These are phyloP conservation scores for Euzophera pinguis DNA, from an alignment of 2,888 invertebrate genomes.

Conservation along the genomic window DNA sequence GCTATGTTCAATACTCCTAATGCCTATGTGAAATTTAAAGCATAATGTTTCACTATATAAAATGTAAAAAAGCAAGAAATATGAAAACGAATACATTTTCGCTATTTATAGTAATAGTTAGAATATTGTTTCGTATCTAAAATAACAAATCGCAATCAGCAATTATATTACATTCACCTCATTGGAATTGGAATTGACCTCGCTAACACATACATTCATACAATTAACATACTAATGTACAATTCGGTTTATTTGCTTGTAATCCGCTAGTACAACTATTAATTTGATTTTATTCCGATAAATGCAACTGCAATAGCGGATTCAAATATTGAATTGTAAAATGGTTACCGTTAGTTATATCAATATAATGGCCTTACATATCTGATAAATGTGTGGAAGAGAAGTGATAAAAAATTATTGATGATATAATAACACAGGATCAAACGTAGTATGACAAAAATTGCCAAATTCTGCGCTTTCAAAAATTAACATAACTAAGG, in stretches of 20 bases:
- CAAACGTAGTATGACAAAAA: too few relatives aligned
- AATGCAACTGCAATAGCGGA: conserved; percentile 5
- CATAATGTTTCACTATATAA: too few relatives aligned
- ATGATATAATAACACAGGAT: too few relatives aligned
- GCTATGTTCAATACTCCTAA: too few relatives aligned
- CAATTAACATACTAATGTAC: conserved; percentile 4
- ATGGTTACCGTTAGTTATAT: conserved; percentile 6
- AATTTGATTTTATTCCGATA: conserved; percentile 8
- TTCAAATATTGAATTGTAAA: background rate
- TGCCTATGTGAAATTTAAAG: too few relatives aligned
- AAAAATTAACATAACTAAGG: too few relatives aligned
- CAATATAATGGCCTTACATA: conserved; percentile 2
- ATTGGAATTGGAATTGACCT: background rate
- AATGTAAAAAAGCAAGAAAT: too few relatives aligned
- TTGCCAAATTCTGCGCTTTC: too few relatives aligned
- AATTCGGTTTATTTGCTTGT: conserved; percentile 1
- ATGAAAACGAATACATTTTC: too few relatives aligned
- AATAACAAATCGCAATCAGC: background rate
- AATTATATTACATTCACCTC: background rate
- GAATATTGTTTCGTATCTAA: background rate
- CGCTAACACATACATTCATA: background rate
- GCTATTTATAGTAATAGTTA: background rate
- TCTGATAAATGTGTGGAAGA: too few relatives aligned
- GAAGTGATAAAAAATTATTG: too few relatives aligned
- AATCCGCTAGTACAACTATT: background rate